These are phyloP conservation scores for Pelosia muscerda DNA, from an alignment of 2,888 invertebrate species.

Conservation along the genomic window DNA sequence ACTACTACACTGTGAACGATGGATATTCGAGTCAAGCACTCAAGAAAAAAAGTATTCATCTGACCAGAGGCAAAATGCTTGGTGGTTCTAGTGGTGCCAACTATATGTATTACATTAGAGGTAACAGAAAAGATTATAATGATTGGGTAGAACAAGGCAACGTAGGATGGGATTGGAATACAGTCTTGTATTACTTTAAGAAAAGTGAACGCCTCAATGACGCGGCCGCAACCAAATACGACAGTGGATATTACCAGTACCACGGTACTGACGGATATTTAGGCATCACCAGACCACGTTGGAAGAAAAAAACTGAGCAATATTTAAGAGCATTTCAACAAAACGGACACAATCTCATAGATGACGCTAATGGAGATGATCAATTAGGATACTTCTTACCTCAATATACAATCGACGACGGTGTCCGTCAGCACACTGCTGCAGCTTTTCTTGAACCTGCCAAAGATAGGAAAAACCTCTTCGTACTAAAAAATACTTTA, in stretches of 20 bases:
- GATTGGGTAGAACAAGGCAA: constrained; percentile 86
- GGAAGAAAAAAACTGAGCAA: constrained; percentile 68
- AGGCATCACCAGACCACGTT: constrained; percentile 63
- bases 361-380: constrained; percentile 59
- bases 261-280: constrained; percentile 58
- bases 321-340: constrained; percentile 57
- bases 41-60: constrained; percentile 51
- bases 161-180: constrained; percentile 68
- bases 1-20: constrained; percentile 60
- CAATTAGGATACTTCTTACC: constrained; percentile 57
- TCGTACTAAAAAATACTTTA: constrained; percentile 57
- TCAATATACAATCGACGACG: constrained; percentile 52
- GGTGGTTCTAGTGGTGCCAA: constrained; percentile 90
- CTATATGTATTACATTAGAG: constrained; percentile 89
- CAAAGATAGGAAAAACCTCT: constrained; percentile 55
- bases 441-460: constrained; percentile 56
- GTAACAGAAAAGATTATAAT: constrained; percentile 88
- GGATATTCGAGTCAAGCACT: constrained; percentile 61
- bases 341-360: constrained; percentile 54
- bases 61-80: constrained; percentile 88
- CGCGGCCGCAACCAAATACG: constrained; percentile 50
- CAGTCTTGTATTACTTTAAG: constrained; percentile 61
- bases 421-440: constrained; percentile 58
- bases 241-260: constrained; percentile 60
- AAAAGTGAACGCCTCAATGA: constrained; percentile 62